phyloP scores from a whole-genome alignment of 1,140 invertebrate genomes.

The Atta cephalotes region DNA sequence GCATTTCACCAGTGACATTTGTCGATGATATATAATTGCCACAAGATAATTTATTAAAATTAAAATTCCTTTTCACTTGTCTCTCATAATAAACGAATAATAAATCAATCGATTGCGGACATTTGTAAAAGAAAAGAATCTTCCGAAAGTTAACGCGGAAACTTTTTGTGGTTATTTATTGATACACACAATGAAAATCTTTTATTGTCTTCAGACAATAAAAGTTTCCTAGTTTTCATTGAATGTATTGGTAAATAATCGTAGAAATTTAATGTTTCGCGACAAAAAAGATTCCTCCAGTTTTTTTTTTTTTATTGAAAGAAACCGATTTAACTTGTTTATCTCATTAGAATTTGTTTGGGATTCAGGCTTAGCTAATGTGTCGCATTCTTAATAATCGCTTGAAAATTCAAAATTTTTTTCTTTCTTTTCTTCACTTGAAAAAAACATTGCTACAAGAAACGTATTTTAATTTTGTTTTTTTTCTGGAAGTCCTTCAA shows the following conservation, averaged over 20 bases:
- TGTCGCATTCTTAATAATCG: too few species aligned
- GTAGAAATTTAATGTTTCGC: too few species aligned
- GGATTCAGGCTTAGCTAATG: too few species aligned
- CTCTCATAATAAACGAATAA: not conserved
- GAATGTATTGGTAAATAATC: too few species aligned
- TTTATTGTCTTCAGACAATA: too few species aligned
- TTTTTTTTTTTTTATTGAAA: not conserved
- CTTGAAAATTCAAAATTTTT: too few species aligned
- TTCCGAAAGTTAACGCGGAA: not conserved
- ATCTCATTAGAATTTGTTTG: not conserved
- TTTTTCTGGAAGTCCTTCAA: not conserved
- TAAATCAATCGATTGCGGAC: not conserved
- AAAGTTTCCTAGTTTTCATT: too few species aligned
- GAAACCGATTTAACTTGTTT: not conserved
- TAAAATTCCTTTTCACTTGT: not conserved
- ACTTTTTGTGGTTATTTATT: not conserved
- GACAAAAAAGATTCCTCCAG: not conserved
- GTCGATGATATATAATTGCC: not conserved
- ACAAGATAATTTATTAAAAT: not conserved
- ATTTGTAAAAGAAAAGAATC: too few species aligned
- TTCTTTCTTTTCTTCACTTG: not conserved
- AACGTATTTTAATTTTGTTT: not conserved
- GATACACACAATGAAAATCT: not conserved
- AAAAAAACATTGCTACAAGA: not conserved
- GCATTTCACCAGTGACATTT: not conserved